A percentile compares a stretch with the other conserved stretches of the same genome.
phyloP scores from a whole-genome alignment of 2,113 vertebrate genomes.

The Gopherus evgoodei region DNA sequence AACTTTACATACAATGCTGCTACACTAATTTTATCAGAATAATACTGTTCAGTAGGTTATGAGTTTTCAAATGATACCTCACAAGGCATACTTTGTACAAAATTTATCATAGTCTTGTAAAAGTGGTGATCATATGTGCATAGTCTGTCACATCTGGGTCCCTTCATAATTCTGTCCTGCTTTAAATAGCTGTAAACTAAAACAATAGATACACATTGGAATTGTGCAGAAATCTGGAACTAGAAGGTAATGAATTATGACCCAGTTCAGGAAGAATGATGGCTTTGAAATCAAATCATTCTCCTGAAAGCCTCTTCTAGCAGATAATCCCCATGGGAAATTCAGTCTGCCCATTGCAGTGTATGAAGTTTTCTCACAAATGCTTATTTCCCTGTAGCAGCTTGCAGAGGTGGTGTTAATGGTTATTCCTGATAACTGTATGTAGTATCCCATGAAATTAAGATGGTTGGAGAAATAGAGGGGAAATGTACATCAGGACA shows the following conservation, averaged over 20 bases:
- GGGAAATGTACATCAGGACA: neutral
- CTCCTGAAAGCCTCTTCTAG: constrained; percentile 18
- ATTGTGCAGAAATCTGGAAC: neutral
- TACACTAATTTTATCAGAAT: neutral
- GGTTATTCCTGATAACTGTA: constrained; percentile 2
- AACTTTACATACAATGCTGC: neutral
- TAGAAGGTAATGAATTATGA: neutral
- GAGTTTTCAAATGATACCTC: neutral
- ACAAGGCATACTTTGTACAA: neutral
- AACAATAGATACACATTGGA: neutral
- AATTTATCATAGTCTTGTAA: neutral
- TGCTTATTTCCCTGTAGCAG: neutral
- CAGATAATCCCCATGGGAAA: neutral
- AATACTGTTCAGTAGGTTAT: neutral
- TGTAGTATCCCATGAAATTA: neutral
- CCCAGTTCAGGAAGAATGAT: neutral
- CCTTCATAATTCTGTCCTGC: neutral
- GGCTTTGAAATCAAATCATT: constrained; percentile 45
- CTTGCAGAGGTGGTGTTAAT: neutral
- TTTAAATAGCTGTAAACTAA: neutral
- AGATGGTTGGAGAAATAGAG: neutral
- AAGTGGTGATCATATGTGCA: neutral
- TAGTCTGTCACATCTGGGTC: neutral
- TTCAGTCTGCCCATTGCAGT: neutral
- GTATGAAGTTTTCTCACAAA: neutral